Evolutionary conservation across 2,113 vertebrate species (phyloP).

Genomic region (Platichthys stellatus): DNA sequence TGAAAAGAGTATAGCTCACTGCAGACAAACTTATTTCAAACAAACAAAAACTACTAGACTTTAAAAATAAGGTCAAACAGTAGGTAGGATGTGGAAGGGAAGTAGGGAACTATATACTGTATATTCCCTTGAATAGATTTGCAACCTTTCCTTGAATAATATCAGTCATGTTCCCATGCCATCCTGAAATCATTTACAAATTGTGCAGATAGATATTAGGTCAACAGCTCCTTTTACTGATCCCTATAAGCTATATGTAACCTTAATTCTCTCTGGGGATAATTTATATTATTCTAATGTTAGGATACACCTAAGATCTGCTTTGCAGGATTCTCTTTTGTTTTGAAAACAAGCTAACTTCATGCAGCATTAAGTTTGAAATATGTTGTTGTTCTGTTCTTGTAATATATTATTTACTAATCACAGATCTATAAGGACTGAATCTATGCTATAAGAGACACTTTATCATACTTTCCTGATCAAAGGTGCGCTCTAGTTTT

Average conservation of each 20-base stretch:
- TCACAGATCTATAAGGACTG: too few species aligned
- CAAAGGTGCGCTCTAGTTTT: too few species aligned
- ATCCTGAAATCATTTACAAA: conserved; percentile 5
- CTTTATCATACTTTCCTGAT: too few species aligned
- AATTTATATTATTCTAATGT: not conserved
- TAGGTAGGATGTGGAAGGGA: conserved; percentile 39
- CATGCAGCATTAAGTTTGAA: too few species aligned
- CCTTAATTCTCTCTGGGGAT: conserved; percentile 2
- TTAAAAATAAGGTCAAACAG: conserved; percentile 57
- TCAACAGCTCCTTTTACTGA: not conserved
- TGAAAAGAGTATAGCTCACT: not conserved
- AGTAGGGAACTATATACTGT: conserved; percentile 35
- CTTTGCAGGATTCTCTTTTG: not conserved
- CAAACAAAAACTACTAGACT: conserved; percentile 33
- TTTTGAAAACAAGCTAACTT: too few species aligned
- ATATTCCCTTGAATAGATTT: conserved; percentile 13
- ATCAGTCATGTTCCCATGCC: conserved; percentile 10
- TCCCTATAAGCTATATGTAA: not conserved
- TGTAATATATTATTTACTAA: too few species aligned
- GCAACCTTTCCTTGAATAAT: conserved; percentile 13
- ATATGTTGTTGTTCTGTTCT: too few species aligned
- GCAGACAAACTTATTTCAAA: conserved; percentile 22
- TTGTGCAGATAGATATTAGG: too few species aligned
- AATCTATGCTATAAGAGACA: too few species aligned
- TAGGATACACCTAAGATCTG: not conserved